Percentiles rank a stretch among this genome's conserved stretches.
phyloP scores from a whole-genome alignment of 2,797 vertebrate species.

The Tapirus indicus region DNA sequence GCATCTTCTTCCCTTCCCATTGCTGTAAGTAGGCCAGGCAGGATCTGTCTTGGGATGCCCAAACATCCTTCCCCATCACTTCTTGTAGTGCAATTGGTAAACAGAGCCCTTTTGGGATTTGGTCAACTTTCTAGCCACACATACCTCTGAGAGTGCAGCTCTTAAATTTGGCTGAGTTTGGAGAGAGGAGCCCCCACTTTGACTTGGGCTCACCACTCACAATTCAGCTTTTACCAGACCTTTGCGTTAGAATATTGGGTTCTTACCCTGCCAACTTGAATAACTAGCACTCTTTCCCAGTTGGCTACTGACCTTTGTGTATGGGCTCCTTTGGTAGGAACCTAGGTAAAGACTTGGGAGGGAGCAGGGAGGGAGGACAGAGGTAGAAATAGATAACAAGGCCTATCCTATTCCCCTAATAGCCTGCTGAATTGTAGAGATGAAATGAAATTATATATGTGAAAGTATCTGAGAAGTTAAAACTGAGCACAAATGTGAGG shows the following conservation, averaged over 20 bases:
- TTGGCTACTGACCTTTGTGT: neutral
- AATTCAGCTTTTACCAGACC: neutral
- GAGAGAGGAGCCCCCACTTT: neutral
- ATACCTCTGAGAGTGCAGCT: neutral
- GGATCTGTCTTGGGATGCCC: neutral
- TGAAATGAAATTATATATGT: neutral
- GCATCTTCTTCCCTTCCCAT: neutral
- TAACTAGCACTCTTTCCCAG: neutral
- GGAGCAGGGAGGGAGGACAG: accelerated
- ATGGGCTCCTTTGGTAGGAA: neutral
- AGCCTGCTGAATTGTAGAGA: neutral
- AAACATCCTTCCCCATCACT: neutral
- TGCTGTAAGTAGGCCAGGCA: neutral
- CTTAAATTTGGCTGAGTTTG: neutral
- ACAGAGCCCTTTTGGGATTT: neutral
- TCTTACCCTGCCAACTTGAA: neutral
- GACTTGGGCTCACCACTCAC: neutral
- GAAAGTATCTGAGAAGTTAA: neutral
- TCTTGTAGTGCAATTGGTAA: neutral
- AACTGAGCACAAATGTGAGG: neutral
- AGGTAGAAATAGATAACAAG: neutral
- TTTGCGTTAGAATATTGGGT: neutral
- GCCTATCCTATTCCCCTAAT: neutral
- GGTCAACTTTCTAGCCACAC: neutral
- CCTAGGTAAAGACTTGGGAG: neutral